A percentile compares a stretch with the other conserved stretches of the same genome.
Evolutionary conservation across 35 echinoderm and acorn worm genomes (phyloP).

Genomic region (Ophiothrix spiculata): DNA sequence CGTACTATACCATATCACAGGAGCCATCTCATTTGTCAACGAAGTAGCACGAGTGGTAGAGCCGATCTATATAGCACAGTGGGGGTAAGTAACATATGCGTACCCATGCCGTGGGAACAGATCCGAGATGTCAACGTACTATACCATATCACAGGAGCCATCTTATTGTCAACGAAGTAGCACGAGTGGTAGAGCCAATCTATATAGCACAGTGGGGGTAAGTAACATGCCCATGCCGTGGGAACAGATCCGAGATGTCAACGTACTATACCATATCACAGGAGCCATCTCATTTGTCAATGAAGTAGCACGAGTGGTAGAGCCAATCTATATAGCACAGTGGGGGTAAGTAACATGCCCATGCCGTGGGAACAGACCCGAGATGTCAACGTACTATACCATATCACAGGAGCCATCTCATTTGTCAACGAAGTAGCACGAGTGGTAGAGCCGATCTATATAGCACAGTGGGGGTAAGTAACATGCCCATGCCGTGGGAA

Average conservation of each 20-base stretch:
- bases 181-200: slow-evolving; percentile 90
- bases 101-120: too few species aligned
- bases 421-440: slow-evolving; percentile 95
- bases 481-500: too few species aligned
- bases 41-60: background rate
- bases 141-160: slow-evolving; percentile 98
- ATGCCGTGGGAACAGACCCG: background rate
- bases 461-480: slow-evolving; percentile 99
- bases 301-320: background rate
- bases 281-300: background rate
- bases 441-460: slow-evolving; percentile 92
- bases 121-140: slow-evolving; percentile 77
- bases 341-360: background rate
- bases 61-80: background rate
- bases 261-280: too few species aligned
- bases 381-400: slow-evolving; percentile 89
- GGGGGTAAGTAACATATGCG: background rate
- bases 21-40: background rate
- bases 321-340: background rate
- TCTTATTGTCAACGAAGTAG: slow-evolving; percentile 93
- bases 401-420: slow-evolving; percentile 97
- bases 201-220: slow-evolving; percentile 99
- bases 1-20: too few species aligned
- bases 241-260: too few species aligned
- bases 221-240: too few species aligned